phyloP scores from a whole-genome alignment of 2,797 vertebrate genomes.

The Catharus ustulatus region DNA sequence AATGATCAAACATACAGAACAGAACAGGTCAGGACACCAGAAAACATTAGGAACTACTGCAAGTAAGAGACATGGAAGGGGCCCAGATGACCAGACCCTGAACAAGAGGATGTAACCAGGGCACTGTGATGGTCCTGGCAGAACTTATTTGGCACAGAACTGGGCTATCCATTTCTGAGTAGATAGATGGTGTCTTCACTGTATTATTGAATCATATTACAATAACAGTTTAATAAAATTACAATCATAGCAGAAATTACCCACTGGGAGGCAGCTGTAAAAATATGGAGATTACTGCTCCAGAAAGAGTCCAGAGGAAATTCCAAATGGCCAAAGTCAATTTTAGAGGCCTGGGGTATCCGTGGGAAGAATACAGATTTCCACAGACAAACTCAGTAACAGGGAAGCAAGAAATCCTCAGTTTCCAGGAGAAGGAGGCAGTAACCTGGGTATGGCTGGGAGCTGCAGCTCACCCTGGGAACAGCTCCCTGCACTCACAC shows the following conservation, averaged over 20 bases:
- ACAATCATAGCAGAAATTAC: neutral
- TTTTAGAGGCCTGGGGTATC: neutral
- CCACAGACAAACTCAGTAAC: neutral
- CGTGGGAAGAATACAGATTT: neutral
- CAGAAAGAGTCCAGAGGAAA: neutral
- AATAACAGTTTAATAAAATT: neutral
- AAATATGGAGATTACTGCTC: neutral
- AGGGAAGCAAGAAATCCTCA: neutral
- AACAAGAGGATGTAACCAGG: neutral
- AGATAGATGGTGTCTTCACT: neutral
- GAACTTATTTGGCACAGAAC: neutral
- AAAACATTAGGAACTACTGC: neutral
- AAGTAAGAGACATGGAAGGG: neutral
- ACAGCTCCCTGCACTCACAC: accelerated
- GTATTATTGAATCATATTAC: neutral
- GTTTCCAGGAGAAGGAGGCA: neutral
- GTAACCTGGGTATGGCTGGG: accelerated
- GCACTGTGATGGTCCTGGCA: neutral
- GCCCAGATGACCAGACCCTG: neutral
- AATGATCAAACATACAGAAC: neutral
- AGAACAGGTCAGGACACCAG: neutral
- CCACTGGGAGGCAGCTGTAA: neutral
- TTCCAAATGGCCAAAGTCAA: neutral
- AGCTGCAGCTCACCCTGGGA: accelerated
- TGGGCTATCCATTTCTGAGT: neutral